Evolutionary conservation across 2,113 vertebrate species (phyloP).

Genomic region (Limnothrissa miodon): DNA sequence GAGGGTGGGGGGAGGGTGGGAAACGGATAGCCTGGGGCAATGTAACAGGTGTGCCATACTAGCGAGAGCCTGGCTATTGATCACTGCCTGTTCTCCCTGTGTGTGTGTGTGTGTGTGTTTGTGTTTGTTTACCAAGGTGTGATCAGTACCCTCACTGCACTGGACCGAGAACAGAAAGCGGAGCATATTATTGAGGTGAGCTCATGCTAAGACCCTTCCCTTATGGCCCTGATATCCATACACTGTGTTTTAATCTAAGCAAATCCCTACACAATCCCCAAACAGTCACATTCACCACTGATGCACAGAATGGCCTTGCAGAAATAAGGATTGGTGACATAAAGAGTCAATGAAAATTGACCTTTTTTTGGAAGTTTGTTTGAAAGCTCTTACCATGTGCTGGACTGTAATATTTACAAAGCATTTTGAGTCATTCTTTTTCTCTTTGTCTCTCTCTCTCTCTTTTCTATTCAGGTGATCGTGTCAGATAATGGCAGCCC

Average conservation of each 20-base stretch:
- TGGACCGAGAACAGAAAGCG: constrained; percentile 91
- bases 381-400: not conserved
- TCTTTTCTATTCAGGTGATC: constrained; percentile 73
- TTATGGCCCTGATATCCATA: not conserved
- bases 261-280: not conserved
- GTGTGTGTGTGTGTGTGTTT: constrained; percentile 26
- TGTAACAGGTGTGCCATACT: constrained; percentile 47
- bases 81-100: constrained; percentile 37
- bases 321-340: not conserved
- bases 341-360: not conserved
- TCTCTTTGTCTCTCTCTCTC: not conserved
- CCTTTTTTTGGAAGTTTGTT: not conserved
- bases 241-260: not conserved
- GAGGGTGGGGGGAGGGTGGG: constrained; percentile 25
- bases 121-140: constrained; percentile 76
- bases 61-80: constrained; percentile 32
- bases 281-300: not conserved
- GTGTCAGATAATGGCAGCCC: constrained; percentile 87
- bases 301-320: not conserved
- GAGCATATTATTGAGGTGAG: constrained; percentile 95
- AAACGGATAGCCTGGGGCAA: constrained; percentile 19
- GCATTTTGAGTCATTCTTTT: not conserved
- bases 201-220: constrained; percentile 4
- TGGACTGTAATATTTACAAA: not conserved
- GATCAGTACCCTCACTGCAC: constrained; percentile 79